These are phyloP conservation scores for Hydroisotoma schaefferi DNA, from an alignment of 2,888 invertebrate species.

Conservation along the genomic window DNA sequence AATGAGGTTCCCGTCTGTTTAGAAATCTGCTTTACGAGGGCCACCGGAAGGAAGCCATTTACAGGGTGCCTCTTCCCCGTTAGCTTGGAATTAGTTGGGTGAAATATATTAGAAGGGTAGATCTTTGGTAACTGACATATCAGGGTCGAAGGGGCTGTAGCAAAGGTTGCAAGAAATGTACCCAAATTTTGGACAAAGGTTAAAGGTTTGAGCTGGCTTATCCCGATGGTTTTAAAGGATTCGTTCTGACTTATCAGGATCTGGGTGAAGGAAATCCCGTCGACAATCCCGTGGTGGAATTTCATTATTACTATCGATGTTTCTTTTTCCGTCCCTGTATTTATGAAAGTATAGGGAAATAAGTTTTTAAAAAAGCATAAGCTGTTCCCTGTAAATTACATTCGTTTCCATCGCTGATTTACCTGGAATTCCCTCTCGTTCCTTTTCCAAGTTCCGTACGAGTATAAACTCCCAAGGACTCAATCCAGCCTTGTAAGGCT, in stretches of 20 bases:
- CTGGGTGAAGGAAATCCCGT: not conserved
- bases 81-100: not conserved
- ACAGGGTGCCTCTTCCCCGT: slow-evolving; percentile 3
- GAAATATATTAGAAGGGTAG: slow-evolving; percentile 8
- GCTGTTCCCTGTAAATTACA: too few relatives aligned
- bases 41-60: not conserved
- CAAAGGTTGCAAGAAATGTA: not conserved
- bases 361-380: too few relatives aligned
- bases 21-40: not conserved
- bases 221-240: not conserved
- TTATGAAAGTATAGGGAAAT: too few relatives aligned
- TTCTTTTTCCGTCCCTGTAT: too few relatives aligned
- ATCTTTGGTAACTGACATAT: not conserved
- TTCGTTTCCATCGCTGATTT: too few relatives aligned
- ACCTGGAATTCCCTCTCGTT: too few relatives aligned
- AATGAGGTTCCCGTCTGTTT: slow-evolving; percentile 1
- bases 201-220: not conserved
- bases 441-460: slow-evolving; percentile 5
- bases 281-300: not conserved
- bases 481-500: not conserved
- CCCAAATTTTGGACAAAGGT: not conserved
- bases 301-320: too few relatives aligned
- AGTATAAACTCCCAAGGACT: slow-evolving; percentile 7
- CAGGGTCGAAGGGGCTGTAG: not conserved
- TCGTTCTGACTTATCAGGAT: not conserved